A percentile compares a stretch with the other conserved stretches of the same genome.
Conservation (phyloP, 2,797 vertebrate genomes). For the Chiloscyllium punctatum region DNA sequence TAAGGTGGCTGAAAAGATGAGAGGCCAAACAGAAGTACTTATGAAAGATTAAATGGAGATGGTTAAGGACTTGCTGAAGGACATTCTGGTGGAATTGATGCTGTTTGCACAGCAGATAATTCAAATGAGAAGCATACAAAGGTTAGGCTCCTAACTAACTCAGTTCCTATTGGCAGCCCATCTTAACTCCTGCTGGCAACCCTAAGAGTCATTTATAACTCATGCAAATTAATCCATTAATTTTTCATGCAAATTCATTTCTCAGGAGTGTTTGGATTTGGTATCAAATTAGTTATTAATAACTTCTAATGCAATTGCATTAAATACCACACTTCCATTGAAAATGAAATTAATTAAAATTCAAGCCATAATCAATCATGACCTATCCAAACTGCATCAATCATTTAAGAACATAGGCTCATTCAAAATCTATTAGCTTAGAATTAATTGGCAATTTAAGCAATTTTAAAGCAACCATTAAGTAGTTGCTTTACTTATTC, state of each 20-base stretch:
- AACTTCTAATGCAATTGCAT: conserved; percentile 6
- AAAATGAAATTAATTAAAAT: background rate
- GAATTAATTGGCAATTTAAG: conserved; percentile 13
- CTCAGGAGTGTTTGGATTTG: background rate
- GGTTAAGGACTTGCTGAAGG: background rate
- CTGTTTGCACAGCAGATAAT: background rate
- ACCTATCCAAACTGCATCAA: background rate
- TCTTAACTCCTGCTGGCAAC: background rate
- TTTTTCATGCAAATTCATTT: background rate
- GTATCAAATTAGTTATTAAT: conserved; percentile 20
- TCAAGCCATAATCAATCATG: background rate
- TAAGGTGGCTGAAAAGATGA: background rate
- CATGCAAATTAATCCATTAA: background rate
- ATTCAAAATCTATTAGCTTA: conserved; percentile 7
- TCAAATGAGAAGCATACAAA: background rate
- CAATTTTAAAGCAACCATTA: background rate
- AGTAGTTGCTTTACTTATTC: background rate
- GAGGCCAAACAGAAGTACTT: background rate
- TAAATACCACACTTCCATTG: background rate
- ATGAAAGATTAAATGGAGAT: background rate
- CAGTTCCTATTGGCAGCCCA: background rate
- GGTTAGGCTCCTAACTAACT: background rate
- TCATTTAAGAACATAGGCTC: conserved; percentile 21
- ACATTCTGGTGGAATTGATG: background rate
- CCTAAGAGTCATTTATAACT: background rate